phyloP scores from a whole-genome alignment of 2,113 vertebrate genomes.

The Oenanthe oenanthe region DNA sequence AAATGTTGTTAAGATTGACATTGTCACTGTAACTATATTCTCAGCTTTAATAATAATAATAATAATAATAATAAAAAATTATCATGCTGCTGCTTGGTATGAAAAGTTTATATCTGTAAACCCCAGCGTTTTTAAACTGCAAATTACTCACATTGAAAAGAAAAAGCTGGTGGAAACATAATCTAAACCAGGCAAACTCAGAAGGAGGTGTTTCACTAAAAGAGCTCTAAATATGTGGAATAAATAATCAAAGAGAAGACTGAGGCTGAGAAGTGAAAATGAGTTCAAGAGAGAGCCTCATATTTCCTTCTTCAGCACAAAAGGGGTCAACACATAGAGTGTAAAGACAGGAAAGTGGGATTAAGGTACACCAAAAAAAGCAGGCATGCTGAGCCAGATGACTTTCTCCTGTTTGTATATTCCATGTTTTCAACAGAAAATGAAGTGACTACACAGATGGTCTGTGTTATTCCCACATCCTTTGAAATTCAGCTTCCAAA shows the following conservation, averaged over 20 bases:
- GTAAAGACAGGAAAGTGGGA: slow-evolving; percentile 10
- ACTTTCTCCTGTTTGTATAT: slow-evolving; percentile 30
- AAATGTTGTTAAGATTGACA: background rate
- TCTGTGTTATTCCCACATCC: slow-evolving; percentile 47
- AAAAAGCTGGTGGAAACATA: background rate
- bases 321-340: background rate
- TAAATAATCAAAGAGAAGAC: background rate
- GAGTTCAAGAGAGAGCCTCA: background rate
- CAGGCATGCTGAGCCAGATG: background rate
- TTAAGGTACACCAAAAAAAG: slow-evolving; percentile 22
- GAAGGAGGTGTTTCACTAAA: background rate
- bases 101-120: background rate
- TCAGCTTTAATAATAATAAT: background rate
- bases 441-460: slow-evolving; percentile 35
- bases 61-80: background rate
- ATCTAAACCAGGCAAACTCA: background rate
- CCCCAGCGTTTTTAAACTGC: background rate
- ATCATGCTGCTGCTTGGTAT: background rate
- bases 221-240: background rate
- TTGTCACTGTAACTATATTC: background rate
- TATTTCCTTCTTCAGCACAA: background rate
- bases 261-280: background rate
- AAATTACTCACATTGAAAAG: background rate
- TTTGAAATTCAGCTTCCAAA: slow-evolving; percentile 52
- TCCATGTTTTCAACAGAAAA: slow-evolving; percentile 12